Conservation (phyloP, 1,140 invertebrate genomes). For the Neotoxoptera formosana region DNA sequence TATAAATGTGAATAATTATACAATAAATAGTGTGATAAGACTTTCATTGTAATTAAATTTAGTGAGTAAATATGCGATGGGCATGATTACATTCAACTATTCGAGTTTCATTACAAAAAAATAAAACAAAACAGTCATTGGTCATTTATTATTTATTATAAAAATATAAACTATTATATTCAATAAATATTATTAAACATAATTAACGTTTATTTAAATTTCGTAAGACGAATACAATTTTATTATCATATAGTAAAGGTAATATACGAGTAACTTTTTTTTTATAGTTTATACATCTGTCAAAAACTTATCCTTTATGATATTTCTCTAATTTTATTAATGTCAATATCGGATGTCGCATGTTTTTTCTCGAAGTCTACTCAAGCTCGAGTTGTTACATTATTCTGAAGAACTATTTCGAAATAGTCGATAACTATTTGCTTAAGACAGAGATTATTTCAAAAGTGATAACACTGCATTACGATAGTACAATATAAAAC, state of each 20-base stretch:
- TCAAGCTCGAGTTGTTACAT: neutral
- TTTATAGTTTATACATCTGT: neutral
- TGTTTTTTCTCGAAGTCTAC: too few relatives aligned
- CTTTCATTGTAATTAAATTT: neutral
- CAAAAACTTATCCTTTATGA: neutral
- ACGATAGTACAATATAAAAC: too few relatives aligned
- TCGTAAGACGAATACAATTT: neutral
- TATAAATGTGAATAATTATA: constrained; percentile 37
- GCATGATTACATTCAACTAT: neutral
- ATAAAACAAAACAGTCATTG: too few relatives aligned
- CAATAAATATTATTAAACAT: neutral
- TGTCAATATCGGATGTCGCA: too few relatives aligned
- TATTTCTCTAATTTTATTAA: too few relatives aligned
- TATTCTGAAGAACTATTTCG: neutral
- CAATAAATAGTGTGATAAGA: neutral
- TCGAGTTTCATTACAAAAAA: neutral
- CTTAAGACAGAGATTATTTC: too few relatives aligned
- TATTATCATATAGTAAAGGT: neutral
- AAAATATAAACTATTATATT: too few relatives aligned
- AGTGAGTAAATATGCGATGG: neutral
- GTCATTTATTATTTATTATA: too few relatives aligned
- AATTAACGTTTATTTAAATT: neutral
- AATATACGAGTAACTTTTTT: neutral
- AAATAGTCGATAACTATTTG: neutral
- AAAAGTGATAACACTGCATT: too few relatives aligned